A percentile compares a stretch with the other conserved stretches of the same genome.
phyloP scores from a whole-genome alignment of 1,140 invertebrate species.

The Drosophila saltans region DNA sequence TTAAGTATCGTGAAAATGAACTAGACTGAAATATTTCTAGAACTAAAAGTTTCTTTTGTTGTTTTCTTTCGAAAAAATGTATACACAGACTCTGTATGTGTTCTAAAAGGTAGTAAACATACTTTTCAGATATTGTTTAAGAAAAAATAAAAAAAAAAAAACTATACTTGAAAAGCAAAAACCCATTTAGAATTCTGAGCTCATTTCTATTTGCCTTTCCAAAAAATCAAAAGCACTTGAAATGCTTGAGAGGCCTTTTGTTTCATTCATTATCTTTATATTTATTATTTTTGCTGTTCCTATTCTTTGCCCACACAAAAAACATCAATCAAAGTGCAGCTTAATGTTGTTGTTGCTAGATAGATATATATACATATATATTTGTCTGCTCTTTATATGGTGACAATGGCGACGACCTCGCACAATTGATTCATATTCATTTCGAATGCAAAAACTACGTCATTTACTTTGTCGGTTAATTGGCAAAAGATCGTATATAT shows the following conservation, averaged over 20 bases:
- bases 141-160: no score
- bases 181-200: constrained; percentile 25
- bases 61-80: no score
- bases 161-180: not conserved
- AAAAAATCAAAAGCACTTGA: constrained; percentile 8
- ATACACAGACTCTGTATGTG: no score
- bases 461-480: constrained; percentile 1
- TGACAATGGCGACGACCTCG: constrained; percentile 16
- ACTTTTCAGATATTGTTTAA: no score
- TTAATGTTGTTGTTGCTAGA: constrained; percentile 12
- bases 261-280: constrained; percentile 6
- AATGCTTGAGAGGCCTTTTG: constrained; percentile 9
- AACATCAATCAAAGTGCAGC: constrained; percentile 19
- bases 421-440: constrained; percentile 12
- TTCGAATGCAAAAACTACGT: constrained; percentile 16
- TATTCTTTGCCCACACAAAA: constrained; percentile 4
- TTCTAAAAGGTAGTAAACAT: no score
- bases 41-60: no score
- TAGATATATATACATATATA: constrained; percentile 6
- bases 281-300: not conserved
- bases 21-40: no score
- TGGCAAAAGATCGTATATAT: not conserved
- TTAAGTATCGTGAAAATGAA: no score
- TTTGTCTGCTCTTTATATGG: not conserved
- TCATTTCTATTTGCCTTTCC: constrained; percentile 48